A percentile compares a stretch with the other conserved stretches of the same genome.
phyloP scores from a whole-genome alignment of 2,113 vertebrate genomes.

The Trematocara unimaculatum region DNA sequence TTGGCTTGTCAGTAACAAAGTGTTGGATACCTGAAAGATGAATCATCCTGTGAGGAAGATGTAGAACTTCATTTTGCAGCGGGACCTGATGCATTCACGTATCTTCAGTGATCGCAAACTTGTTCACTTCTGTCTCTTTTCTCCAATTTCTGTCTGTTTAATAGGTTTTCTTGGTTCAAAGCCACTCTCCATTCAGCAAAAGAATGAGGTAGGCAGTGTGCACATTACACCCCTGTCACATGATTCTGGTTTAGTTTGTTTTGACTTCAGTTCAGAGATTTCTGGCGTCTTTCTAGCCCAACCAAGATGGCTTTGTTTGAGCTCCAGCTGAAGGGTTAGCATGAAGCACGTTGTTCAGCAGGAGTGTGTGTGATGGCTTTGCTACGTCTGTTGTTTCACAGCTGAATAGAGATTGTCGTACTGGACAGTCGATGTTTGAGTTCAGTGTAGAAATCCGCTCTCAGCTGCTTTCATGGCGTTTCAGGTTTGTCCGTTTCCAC shows the following conservation, averaged over 20 bases:
- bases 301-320: neutral
- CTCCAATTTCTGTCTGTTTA: neutral
- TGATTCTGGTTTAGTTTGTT: neutral
- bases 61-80: neutral
- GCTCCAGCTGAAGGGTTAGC: neutral
- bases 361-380: neutral
- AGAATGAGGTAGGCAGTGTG: constrained; percentile 61
- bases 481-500: neutral
- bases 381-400: neutral
- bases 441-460: neutral
- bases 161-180: constrained; percentile 50
- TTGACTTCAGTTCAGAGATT: neutral
- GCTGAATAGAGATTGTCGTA: neutral
- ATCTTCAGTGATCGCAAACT: neutral
- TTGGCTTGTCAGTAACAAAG: neutral
- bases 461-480: neutral
- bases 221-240: neutral
- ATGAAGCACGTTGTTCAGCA: neutral
- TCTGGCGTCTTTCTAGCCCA: neutral
- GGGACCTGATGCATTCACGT: neutral
- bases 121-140: neutral
- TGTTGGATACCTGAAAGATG: neutral
- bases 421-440: neutral
- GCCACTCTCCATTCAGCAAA: constrained; percentile 61
- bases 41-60: neutral